These are phyloP conservation scores for Phocoena sinus DNA, from an alignment of 2,113 vertebrate genomes.

Conservation along the genomic window DNA sequence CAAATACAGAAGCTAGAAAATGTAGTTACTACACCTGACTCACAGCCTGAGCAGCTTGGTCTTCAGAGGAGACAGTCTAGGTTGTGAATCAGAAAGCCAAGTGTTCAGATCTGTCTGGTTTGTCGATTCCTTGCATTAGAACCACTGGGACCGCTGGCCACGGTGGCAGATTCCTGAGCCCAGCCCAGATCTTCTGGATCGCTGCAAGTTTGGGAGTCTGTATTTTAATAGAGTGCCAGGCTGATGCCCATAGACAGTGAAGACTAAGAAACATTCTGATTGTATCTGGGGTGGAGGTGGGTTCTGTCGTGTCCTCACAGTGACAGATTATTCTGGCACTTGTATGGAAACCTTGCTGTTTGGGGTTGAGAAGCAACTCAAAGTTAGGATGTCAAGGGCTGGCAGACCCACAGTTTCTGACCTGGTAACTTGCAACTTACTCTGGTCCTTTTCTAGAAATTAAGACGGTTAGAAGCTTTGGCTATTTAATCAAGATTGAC, in stretches of 20 bases:
- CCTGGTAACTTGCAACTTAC: background rate
- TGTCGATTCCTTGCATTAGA: rapidly evolving
- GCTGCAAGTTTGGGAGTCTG: background rate
- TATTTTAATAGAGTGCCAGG: background rate
- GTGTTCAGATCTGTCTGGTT: no score
- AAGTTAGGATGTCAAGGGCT: background rate
- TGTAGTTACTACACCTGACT: background rate
- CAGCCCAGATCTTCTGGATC: background rate
- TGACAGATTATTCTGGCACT: background rate
- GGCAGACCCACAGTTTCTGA: background rate
- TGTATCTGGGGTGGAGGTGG: background rate
- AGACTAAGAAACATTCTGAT: background rate
- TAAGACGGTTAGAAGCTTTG: background rate
- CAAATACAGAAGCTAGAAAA: background rate
- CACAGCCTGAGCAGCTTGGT: background rate
- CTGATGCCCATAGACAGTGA: background rate
- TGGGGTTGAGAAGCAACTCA: background rate
- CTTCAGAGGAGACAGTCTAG: background rate
- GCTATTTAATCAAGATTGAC: background rate
- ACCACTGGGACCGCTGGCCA: rapidly evolving
- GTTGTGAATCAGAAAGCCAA: background rate
- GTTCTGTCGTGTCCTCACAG: background rate
- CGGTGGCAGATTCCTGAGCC: background rate
- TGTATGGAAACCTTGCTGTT: background rate
- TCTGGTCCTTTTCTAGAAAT: background rate